These are phyloP conservation scores for Lepidurus arcticus DNA, from an alignment of 1,140 invertebrate species.

Conservation along the genomic window DNA sequence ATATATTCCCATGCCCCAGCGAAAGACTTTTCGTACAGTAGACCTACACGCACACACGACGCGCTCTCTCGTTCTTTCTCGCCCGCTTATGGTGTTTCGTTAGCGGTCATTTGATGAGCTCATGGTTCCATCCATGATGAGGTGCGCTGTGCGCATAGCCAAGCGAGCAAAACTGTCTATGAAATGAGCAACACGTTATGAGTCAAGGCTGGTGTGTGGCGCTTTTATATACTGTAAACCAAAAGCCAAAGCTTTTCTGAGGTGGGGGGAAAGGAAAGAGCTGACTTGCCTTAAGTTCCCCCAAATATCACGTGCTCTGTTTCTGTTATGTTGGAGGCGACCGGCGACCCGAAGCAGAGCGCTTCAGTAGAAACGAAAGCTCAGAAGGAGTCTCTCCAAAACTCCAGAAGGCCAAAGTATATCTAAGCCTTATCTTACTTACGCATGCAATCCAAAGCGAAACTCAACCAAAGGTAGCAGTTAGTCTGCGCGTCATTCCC, in stretches of 20 bases:
- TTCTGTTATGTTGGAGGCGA: neutral
- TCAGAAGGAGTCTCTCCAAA: too few species aligned
- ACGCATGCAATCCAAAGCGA: too few species aligned
- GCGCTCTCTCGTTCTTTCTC: too few species aligned
- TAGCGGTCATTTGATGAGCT: constrained; percentile 13
- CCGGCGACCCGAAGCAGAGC: neutral
- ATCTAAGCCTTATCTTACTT: too few species aligned
- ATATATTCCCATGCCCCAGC: too few species aligned
- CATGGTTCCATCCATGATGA: neutral
- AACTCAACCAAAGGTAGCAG: too few species aligned
- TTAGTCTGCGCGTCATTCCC: neutral
- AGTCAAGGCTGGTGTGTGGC: neutral
- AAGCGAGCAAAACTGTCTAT: neutral
- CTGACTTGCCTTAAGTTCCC: neutral
- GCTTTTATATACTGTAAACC: too few species aligned
- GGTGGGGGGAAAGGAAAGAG: neutral
- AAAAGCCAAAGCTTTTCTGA: too few species aligned
- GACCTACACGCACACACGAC: too few species aligned
- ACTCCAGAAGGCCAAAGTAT: too few species aligned
- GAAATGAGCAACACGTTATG: constrained; percentile 14
- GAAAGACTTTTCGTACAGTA: too few species aligned
- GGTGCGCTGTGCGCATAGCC: constrained; percentile 10
- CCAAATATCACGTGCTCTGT: neutral
- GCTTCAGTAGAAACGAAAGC: too few species aligned
- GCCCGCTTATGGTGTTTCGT: neutral